Conservation (phyloP, 1,140 invertebrate genomes). For the Nasonia longicornis region DNA sequence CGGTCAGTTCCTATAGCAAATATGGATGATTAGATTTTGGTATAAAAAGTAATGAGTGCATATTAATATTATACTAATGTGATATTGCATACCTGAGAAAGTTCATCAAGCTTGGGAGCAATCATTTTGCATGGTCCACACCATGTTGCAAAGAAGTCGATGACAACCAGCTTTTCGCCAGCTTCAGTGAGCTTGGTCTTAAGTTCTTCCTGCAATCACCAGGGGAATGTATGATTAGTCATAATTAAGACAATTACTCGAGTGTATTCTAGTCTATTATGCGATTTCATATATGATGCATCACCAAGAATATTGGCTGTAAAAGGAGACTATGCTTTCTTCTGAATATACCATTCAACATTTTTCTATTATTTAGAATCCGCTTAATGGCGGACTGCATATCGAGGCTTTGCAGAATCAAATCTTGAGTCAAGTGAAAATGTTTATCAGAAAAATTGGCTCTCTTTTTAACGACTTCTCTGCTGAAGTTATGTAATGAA, state of each 20-base stretch:
- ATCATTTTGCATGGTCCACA: slow-evolving; percentile 96
- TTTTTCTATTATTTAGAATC: neutral
- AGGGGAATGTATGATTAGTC: slow-evolving; percentile 39
- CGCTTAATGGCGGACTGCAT: slow-evolving; percentile 6
- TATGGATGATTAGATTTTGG: slow-evolving; percentile 42
- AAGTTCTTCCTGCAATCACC: slow-evolving; percentile 77
- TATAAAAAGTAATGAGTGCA: neutral
- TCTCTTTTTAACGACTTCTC: neutral
- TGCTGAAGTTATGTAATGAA: neutral
- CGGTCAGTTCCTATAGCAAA: slow-evolving; percentile 73
- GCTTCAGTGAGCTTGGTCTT: slow-evolving; percentile 79
- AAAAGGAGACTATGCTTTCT: slow-evolving; percentile 16
- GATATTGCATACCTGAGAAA: slow-evolving; percentile 70
- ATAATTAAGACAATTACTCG: slow-evolving; percentile 34
- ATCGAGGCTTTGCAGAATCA: neutral
- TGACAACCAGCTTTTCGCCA: slow-evolving; percentile 86
- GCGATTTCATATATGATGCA: slow-evolving; percentile 18
- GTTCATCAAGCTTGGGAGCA: slow-evolving; percentile 81
- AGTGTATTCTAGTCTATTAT: slow-evolving; percentile 10
- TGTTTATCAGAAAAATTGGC: neutral
- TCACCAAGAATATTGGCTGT: slow-evolving; percentile 19
- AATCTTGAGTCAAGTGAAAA: neutral
- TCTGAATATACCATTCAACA: slow-evolving; percentile 12
- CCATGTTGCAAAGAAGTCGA: slow-evolving; percentile 90
- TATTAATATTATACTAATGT: neutral